phyloP scores from a whole-genome alignment of 2,888 invertebrate species.

The Xanthia icteritia region DNA sequence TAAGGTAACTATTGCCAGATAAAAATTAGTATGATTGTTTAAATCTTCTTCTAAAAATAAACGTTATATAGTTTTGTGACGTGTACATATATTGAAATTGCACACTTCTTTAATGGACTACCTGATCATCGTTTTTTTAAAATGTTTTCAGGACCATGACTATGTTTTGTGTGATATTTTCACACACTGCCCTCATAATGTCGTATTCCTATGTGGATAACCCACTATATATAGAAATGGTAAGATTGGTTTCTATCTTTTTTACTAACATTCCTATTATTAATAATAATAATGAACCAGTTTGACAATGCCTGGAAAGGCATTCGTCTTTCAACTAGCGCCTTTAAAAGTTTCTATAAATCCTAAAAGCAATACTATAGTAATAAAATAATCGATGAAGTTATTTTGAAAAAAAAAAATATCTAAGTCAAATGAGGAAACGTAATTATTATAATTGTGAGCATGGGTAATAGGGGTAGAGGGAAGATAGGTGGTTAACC shows the following conservation, averaged over 20 bases:
- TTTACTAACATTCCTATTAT: neutral
- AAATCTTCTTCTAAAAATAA: neutral
- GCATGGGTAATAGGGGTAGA: neutral
- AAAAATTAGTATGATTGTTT: neutral
- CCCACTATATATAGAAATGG: constrained; percentile 83
- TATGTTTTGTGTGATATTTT: constrained; percentile 85
- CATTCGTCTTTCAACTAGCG: neutral
- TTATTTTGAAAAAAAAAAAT: neutral
- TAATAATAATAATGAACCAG: too few species aligned
- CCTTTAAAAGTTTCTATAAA: neutral
- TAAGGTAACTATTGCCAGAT: constrained; percentile 75
- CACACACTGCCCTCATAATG: constrained; percentile 81
- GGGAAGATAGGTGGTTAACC: constrained; percentile 16
- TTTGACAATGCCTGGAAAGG: too few species aligned
- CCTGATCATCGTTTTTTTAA: neutral
- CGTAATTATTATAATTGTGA: neutral
- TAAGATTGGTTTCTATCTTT: constrained; percentile 59
- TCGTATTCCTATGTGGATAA: constrained; percentile 78
- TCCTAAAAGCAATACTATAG: too few species aligned
- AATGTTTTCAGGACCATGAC: constrained; percentile 82
- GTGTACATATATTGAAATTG: neutral
- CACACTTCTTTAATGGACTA: neutral
- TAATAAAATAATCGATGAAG: neutral
- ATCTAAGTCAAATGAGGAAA: constrained; percentile 1
- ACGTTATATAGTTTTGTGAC: neutral